A percentile compares a stretch with the other conserved stretches of the same genome.
Evolutionary conservation across 2,888 invertebrate species (phyloP).

Genomic region (Heliconius aoede): DNA sequence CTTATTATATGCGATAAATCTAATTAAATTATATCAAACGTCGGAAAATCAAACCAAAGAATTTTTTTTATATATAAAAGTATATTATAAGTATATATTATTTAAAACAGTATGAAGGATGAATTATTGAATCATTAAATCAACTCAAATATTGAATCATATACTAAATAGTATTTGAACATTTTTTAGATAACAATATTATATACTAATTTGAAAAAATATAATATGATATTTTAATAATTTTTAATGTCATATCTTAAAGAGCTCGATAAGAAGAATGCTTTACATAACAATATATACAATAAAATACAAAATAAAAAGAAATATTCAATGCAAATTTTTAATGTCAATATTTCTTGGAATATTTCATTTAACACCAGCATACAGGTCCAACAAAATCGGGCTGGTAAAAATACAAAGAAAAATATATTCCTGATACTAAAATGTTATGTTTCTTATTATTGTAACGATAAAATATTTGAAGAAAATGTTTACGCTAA

Average conservation of each 20-base stretch:
- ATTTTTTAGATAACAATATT: slow-evolving; percentile 20
- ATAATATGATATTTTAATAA: slow-evolving; percentile 11
- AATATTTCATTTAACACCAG: not conserved
- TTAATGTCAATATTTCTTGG: slow-evolving; percentile 45
- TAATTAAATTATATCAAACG: not conserved
- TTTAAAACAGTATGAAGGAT: not conserved
- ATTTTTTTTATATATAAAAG: not conserved
- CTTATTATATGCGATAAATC: slow-evolving; percentile 9
- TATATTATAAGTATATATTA: not conserved
- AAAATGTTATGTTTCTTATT: slow-evolving; percentile 33
- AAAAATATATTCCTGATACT: not conserved
- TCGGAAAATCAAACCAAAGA: not conserved
- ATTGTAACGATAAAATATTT: slow-evolving; percentile 54
- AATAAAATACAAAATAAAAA: too few relatives aligned
- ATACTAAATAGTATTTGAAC: slow-evolving; percentile 6
- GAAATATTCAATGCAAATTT: slow-evolving; percentile 44
- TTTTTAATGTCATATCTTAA: slow-evolving; percentile 11
- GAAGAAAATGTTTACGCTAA: slow-evolving; percentile 61
- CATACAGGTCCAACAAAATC: not conserved
- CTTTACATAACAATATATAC: too few relatives aligned
- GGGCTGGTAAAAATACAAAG: not conserved
- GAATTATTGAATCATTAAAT: slow-evolving; percentile 17
- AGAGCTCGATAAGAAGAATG: not conserved
- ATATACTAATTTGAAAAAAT: slow-evolving; percentile 3
- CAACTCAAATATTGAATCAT: too few relatives aligned